A percentile compares a stretch with the other conserved stretches of the same genome.
Conservation (phyloP, 2,113 vertebrate genomes). For the Apaloderma vittatum region DNA sequence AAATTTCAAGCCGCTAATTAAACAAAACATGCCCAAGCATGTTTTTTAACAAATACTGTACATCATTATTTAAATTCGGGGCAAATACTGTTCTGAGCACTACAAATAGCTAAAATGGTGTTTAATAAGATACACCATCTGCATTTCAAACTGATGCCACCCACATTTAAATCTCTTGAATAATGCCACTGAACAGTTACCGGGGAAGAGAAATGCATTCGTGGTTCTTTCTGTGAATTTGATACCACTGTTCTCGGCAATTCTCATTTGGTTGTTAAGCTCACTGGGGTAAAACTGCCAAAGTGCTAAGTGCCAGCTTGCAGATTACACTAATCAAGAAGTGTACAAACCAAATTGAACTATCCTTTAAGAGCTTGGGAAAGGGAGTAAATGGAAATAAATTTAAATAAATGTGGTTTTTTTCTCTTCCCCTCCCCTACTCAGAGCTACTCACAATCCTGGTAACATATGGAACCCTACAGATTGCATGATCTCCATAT, state of each 20-base stretch:
- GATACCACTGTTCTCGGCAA: neutral
- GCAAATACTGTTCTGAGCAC: slow-evolving; percentile 60
- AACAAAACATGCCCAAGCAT: slow-evolving; percentile 73
- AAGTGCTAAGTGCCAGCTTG: slow-evolving; percentile 45
- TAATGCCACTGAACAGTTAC: slow-evolving; percentile 47
- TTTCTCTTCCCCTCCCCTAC: neutral
- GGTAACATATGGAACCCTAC: neutral
- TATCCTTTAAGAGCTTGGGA: slow-evolving; percentile 31
- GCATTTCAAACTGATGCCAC: slow-evolving; percentile 64
- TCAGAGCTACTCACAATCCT: neutral
- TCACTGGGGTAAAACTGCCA: slow-evolving; percentile 62
- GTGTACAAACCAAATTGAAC: slow-evolving; percentile 38
- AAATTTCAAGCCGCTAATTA: slow-evolving; percentile 77
- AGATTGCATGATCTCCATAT: neutral
- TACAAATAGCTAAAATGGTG: slow-evolving; percentile 59
- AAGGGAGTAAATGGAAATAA: slow-evolving; percentile 13
- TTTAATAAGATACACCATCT: slow-evolving; percentile 73
- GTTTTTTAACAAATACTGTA: slow-evolving; percentile 75
- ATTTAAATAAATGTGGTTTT: slow-evolving; percentile 4
- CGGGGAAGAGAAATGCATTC: slow-evolving; percentile 8
- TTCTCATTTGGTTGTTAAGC: neutral
- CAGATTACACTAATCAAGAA: slow-evolving; percentile 28
- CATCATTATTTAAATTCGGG: slow-evolving; percentile 66
- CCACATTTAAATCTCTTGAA: slow-evolving; percentile 49
- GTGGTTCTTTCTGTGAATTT: neutral